Conservation (phyloP, 1,140 invertebrate genomes). For the Drosophila ambigua region DNA sequence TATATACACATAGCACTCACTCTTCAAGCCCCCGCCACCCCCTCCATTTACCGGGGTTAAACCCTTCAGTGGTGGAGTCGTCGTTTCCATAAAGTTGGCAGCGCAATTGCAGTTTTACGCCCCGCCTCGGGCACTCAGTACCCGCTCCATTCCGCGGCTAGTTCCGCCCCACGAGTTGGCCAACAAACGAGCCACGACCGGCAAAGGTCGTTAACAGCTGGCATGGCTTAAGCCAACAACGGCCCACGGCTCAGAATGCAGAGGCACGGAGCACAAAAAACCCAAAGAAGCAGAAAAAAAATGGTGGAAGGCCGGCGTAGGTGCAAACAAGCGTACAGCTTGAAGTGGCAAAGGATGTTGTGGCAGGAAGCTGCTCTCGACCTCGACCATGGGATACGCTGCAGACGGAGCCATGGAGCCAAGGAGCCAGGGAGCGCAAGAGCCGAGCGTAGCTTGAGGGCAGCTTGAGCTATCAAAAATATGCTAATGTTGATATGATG, state of each 20-base stretch:
- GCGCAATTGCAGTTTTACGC: slow-evolving; percentile 58
- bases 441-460: no score
- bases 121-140: slow-evolving; percentile 9
- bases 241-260: slow-evolving; percentile 35
- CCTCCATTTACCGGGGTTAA: background rate
- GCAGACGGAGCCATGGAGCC: background rate
- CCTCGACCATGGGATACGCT: slow-evolving; percentile 75
- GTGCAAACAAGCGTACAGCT: slow-evolving; percentile 68
- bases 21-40: background rate
- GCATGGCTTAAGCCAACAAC: slow-evolving; percentile 60
- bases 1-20: slow-evolving; percentile 61
- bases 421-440: no score
- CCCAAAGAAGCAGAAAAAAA: slow-evolving; percentile 1
- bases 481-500: slow-evolving; percentile 56
- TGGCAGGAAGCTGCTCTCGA: slow-evolving; percentile 45
- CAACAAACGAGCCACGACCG: slow-evolving; percentile 64
- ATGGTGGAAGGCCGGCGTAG: slow-evolving; percentile 34
- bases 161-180: slow-evolving; percentile 20
- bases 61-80: slow-evolving; percentile 16
- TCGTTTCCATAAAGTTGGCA: slow-evolving; percentile 72
- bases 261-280: slow-evolving; percentile 20
- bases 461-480: slow-evolving; percentile 39
- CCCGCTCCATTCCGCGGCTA: background rate
- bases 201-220: slow-evolving; percentile 78
- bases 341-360: slow-evolving; percentile 39